Percentiles rank a stretch among this genome's conserved stretches.
phyloP scores from a whole-genome alignment of 2,797 vertebrate species.

The Sardinella longiceps region DNA sequence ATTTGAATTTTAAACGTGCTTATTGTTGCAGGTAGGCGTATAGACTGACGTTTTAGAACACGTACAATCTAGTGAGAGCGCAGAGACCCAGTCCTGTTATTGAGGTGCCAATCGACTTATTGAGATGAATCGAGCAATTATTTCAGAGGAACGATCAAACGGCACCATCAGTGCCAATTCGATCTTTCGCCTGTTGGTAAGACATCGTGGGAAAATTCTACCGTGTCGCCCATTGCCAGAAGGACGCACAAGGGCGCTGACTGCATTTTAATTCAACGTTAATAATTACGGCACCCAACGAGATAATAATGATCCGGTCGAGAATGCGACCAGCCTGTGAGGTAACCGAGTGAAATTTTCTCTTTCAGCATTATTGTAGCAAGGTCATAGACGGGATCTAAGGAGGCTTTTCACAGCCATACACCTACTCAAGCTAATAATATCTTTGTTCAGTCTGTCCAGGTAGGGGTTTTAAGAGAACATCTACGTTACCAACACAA shows the following conservation, averaged over 20 bases:
- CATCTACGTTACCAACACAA: slow-evolving; percentile 6
- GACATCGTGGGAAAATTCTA: slow-evolving; percentile 3
- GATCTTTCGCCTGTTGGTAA: slow-evolving; percentile 20
- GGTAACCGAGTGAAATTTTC: not conserved
- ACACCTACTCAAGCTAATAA: slow-evolving; percentile 12
- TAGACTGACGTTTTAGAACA: not conserved
- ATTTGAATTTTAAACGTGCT: not conserved
- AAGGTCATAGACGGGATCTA: slow-evolving; percentile 3
- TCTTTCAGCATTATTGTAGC: not conserved
- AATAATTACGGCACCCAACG: slow-evolving; percentile 21
- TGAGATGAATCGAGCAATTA: slow-evolving; percentile 14
- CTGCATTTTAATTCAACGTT: slow-evolving; percentile 39
- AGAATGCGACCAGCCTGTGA: not conserved
- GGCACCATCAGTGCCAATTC: slow-evolving; percentile 1
- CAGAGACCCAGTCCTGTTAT: not conserved
- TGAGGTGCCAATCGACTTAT: slow-evolving; percentile 7
- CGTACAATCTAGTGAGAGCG: not conserved
- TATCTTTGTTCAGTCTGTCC: slow-evolving; percentile 21
- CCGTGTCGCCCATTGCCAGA: slow-evolving; percentile 53
- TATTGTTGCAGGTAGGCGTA: not conserved
- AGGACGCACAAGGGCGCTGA: slow-evolving; percentile 66
- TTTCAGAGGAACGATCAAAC: slow-evolving; percentile 15
- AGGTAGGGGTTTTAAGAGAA: slow-evolving; percentile 12
- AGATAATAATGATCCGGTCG: not conserved
- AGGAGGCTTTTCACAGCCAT: not conserved